phyloP scores from a whole-genome alignment of 64 coral and sea anemone species.

The Acropora yongei region DNA sequence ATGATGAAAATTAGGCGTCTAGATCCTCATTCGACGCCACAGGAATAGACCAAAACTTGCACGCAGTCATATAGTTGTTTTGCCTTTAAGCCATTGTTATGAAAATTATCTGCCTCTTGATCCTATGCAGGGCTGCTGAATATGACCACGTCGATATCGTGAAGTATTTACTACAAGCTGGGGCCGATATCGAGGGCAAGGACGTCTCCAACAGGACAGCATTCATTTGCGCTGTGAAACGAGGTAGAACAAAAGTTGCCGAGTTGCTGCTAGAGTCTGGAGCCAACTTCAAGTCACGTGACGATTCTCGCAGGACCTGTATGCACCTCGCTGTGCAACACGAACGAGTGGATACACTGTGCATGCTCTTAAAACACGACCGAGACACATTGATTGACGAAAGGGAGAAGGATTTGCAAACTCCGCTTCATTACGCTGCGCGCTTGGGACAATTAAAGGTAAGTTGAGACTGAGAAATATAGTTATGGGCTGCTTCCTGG shows the following conservation, averaged over 20 bases:
- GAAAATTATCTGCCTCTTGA: background rate
- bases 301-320: slow-evolving; percentile 60
- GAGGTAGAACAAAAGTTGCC: slow-evolving; percentile 48
- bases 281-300: slow-evolving; percentile 51
- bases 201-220: slow-evolving; percentile 60
- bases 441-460: background rate
- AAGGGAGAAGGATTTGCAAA: slow-evolving; percentile 61
- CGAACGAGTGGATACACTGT: slow-evolving; percentile 48
- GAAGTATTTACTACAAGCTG: slow-evolving; percentile 6
- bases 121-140: slow-evolving; percentile 55
- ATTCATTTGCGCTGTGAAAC: slow-evolving; percentile 58
- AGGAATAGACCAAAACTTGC: no score
- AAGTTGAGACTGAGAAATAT: no score
- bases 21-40: no score
- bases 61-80: no score
- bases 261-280: slow-evolving; percentile 62
- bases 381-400: slow-evolving; percentile 30
- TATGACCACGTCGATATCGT: slow-evolving; percentile 26
- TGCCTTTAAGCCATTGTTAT: no score
- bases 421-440: slow-evolving; percentile 5
- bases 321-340: slow-evolving; percentile 73
- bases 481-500: no score
- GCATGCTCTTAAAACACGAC: slow-evolving; percentile 47
- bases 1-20: no score
- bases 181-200: slow-evolving; percentile 39